Percentiles rank a stretch among this genome's conserved stretches.
phyloP scores from a whole-genome alignment of 1,140 invertebrate genomes.

The Drosophila tristis region DNA sequence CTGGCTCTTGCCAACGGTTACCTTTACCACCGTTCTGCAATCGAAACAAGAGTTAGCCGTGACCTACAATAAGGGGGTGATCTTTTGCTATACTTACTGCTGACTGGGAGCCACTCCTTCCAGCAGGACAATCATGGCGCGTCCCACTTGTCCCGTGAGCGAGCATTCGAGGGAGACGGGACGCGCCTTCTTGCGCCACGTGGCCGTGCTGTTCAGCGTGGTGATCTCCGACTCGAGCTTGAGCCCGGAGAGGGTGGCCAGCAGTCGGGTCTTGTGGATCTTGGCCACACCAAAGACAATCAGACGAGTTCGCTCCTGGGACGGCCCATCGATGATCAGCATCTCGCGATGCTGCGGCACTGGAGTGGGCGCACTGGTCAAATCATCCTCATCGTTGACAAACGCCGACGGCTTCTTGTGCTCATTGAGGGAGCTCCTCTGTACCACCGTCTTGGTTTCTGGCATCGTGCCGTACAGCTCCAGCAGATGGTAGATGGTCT shows the following conservation, averaged over 20 bases:
- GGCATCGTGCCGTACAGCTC: constrained; percentile 97
- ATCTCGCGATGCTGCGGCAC: constrained; percentile 83
- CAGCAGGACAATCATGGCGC: constrained; percentile 95
- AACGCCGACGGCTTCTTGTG: constrained; percentile 56
- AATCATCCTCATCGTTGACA: constrained; percentile 85
- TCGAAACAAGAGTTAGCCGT: neutral
- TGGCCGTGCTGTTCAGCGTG: constrained; percentile 80
- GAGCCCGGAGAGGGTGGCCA: constrained; percentile 96
- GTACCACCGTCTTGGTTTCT: constrained; percentile 94
- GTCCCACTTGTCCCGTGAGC: constrained; percentile 94
- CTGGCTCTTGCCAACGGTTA: constrained; percentile 96
- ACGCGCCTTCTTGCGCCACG: constrained; percentile 82
- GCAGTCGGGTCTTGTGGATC: constrained; percentile 93
- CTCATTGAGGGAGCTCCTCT: constrained; percentile 69
- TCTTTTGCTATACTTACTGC: constrained; percentile 86
- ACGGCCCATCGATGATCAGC: constrained; percentile 55
- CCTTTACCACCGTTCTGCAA: constrained; percentile 94
- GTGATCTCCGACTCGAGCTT: constrained; percentile 87
- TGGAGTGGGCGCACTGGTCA: constrained; percentile 85
- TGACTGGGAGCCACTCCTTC: constrained; percentile 95
- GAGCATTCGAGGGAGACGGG: constrained; percentile 91
- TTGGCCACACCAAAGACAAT: constrained; percentile 93
- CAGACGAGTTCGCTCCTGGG: constrained; percentile 75
- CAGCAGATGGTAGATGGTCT: constrained; percentile 95
- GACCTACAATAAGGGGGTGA: neutral